Percentiles rank a stretch among this genome's conserved stretches.
Evolutionary conservation across 2,797 vertebrate species (phyloP).

Genomic region (Malacoctenus gilli): DNA sequence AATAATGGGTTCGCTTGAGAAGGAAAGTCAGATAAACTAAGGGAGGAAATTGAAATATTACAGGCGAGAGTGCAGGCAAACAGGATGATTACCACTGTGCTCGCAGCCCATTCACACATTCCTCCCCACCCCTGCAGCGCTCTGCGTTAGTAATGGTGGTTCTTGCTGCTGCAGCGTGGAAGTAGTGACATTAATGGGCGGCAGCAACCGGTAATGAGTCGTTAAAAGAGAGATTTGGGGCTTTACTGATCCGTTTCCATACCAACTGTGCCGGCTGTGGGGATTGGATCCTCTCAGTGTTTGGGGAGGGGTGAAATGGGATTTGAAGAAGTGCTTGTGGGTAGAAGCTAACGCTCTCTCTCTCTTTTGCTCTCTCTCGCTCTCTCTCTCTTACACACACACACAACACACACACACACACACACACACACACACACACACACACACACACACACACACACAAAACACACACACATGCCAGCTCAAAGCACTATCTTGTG

Average conservation of each 20-base stretch:
- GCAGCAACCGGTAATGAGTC: constrained; percentile 66
- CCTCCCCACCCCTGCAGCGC: constrained; percentile 48
- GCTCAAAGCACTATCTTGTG: too few relatives aligned
- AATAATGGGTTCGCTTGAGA: constrained; percentile 31
- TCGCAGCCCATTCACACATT: constrained; percentile 33
- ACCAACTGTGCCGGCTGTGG: constrained; percentile 71
- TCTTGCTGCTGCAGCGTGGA: constrained; percentile 27
- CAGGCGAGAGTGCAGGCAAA: constrained; percentile 35
- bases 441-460: constrained; percentile 1
- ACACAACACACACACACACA: constrained; percentile 3
- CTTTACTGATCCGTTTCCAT: constrained; percentile 75
- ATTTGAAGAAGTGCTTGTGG: constrained; percentile 61
- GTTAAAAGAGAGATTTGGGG: constrained; percentile 66
- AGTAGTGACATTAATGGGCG: constrained; percentile 59
- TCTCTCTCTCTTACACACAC: constrained; percentile 22
- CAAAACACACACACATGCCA: too few relatives aligned
- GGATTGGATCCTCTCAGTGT: constrained; percentile 54
- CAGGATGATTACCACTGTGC: constrained; percentile 51
- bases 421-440: constrained; percentile 1
- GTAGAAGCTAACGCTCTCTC: constrained; percentile 39
- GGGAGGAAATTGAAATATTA: constrained; percentile 60
- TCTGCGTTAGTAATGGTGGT: constrained; percentile 45
- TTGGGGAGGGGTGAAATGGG: constrained; percentile 49
- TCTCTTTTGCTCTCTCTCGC: constrained; percentile 26
- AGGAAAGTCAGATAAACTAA: constrained; percentile 41